Base-by-base conservation (phyloP, 2,113 vertebrate genomes). In the Cygnus buccinator region DNA sequence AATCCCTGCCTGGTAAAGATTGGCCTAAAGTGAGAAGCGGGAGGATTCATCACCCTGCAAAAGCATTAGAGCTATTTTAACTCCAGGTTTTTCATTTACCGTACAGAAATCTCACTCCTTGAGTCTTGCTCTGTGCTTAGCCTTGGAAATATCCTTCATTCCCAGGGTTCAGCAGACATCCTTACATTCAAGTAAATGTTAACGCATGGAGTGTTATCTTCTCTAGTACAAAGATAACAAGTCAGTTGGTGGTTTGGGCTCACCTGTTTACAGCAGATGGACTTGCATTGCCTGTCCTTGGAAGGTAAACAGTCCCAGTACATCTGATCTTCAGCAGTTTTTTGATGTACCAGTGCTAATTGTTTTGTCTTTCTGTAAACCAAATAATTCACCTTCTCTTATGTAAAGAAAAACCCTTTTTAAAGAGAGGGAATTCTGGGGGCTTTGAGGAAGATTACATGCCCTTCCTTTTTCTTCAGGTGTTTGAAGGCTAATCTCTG, bases 301-400 rank as follows among this genome's bases (percentile, higher is more conserved):
- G 31, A 85, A 48, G 11, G 28, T 57, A 39, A 29, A 17, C 52
- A 43, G 33, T 87, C n/a, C 22, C 21, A 23, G 6, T 70, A 54
- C 4, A 11, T 86, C 50, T 0, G 0, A 11, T 66, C 11, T 80
- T n/a, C 28, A 61, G 15, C 29, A 55, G 6, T 11, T 68, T 74
- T 90, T 85, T 57, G 26, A 71, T 1, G 0, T 59, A 10, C 33
- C 26, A 31, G 31, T 54, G 21, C 21, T 44, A 16, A n/a, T 87
- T 7, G 41, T 33, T 2, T n/a, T 71, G 22, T 48, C 23, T 44
- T 76, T 70, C 55, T 80, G 4, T 50, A 66, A 83, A 35, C 3
- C 48, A 78, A 72, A 39, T 48, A 75, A 20, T 41, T 31, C 10
- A 33, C 5, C 11, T 33, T 54, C 16, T 65, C 46, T n/a, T 58